These are phyloP conservation scores for Apostichopus leukothele DNA, from an alignment of 53 echinoderm and acorn worm genomes.

Conservation along the genomic window DNA sequence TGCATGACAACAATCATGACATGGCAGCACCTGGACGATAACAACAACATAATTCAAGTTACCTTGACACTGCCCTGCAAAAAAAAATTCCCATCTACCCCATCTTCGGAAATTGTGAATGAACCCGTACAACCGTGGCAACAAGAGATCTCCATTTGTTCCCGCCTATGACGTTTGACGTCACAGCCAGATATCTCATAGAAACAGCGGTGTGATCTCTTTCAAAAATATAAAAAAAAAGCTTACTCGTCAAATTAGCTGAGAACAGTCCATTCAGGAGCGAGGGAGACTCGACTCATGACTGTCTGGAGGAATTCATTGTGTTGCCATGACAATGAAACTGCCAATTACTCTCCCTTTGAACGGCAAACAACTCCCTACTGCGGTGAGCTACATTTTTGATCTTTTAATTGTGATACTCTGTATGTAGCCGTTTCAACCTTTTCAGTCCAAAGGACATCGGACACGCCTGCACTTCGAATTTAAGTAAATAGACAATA, in stretches of 20 bases:
- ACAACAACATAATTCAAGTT: slow-evolving; percentile 30
- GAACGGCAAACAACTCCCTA: no score
- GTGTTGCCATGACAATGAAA: slow-evolving; percentile 29
- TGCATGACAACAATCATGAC: slow-evolving; percentile 23
- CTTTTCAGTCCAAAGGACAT: no score
- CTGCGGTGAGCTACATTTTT: no score
- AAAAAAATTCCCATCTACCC: neutral
- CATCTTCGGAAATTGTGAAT: slow-evolving; percentile 14
- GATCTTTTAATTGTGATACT: no score
- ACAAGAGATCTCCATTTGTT: slow-evolving; percentile 16
- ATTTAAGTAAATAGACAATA: no score
- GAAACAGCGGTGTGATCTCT: neutral
- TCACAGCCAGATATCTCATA: neutral
- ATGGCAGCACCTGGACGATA: slow-evolving; percentile 1
- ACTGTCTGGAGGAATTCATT: neutral
- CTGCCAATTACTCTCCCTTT: neutral
- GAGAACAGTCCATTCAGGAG: slow-evolving; percentile 11
- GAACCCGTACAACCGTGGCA: slow-evolving; percentile 16
- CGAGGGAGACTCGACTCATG: slow-evolving; percentile 12
- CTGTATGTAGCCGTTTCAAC: no score
- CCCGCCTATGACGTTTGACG: slow-evolving; percentile 4
- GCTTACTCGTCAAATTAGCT: neutral
- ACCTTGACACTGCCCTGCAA: slow-evolving; percentile 33
- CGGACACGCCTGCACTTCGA: no score
- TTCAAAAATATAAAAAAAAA: neutral